A percentile compares a stretch with the other conserved stretches of the same genome.
These are phyloP conservation scores for Lepus oiostolus DNA, from an alignment of 2,797 vertebrate species.

Conservation along the genomic window DNA sequence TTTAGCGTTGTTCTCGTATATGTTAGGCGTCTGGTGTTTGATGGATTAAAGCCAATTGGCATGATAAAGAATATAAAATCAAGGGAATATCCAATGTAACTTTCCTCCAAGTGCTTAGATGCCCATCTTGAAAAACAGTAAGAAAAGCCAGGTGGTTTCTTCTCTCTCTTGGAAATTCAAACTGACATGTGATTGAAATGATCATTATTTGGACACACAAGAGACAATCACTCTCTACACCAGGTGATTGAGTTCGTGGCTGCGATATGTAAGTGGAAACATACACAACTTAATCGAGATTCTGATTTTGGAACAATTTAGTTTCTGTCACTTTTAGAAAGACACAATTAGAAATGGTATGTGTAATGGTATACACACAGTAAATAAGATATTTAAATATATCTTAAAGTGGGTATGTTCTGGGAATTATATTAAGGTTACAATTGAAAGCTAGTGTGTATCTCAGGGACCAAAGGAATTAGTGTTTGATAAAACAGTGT, in stretches of 20 bases:
- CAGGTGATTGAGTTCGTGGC: not conserved
- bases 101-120: not conserved
- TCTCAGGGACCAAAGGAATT: slow-evolving; percentile 17
- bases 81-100: not conserved
- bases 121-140: slow-evolving; percentile 19
- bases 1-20: not conserved
- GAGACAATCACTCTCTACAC: not conserved
- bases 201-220: not conserved
- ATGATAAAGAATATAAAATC: slow-evolving; percentile 21
- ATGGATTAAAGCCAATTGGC: not conserved
- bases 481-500: slow-evolving; percentile 15
- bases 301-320: not conserved
- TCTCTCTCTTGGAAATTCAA: slow-evolving; percentile 51
- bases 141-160: slow-evolving; percentile 14
- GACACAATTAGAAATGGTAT: not conserved
- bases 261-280: not conserved
- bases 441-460: slow-evolving; percentile 10
- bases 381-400: slow-evolving; percentile 6
- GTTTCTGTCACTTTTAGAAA: slow-evolving; percentile 30
- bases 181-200: slow-evolving; percentile 9
- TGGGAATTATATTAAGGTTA: slow-evolving; percentile 47
- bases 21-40: slow-evolving; percentile 14
- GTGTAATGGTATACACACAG: slow-evolving; percentile 7
- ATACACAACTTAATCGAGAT: not conserved
- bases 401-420: slow-evolving; percentile 36